Base-by-base conservation (phyloP, 64 coral and sea anemone genomes). In the Dendronephthya gigantea region DNA sequence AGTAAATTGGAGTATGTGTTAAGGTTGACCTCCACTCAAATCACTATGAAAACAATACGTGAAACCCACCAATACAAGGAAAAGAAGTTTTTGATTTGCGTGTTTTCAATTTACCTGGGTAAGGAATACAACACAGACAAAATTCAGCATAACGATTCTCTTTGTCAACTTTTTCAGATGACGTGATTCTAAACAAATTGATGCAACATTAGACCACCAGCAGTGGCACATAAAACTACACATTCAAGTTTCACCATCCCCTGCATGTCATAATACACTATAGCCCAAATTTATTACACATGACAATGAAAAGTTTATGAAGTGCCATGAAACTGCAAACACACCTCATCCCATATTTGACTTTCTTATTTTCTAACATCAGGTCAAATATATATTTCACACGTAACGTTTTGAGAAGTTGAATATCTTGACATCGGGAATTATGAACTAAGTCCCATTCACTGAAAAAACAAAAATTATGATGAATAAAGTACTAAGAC, bases 111-210 rank as follows among this genome's bases (percentile, higher is more conserved):
- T 2, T 43, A 94, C 92, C 92, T 85, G 95, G 95, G 55, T 93
- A 98, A 0, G 95, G 95, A 59, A 98, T 90, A 52, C 86, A 98
- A 48, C 95, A 98, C 6, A 98, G 68, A 79, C 65, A 88, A 51
- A 98, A 98, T 28, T 98, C 95, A 39, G 92, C 90, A 87, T 98
- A 98, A 11, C 95, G 90, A 59, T 98, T 86, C 15, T 85, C 90
- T 56, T 98, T 98, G 85, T 98, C 95, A 29, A 98, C 92, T 34
- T 98, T 98, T 82, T 98, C 95, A 23, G 95, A 98, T 52, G 95
- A 98, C 13, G 95, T 91, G 11, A 98, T 91, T 55, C 92, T 98
- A 58, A 82, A 92, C 86, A 6, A 62, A n/a, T 4, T 6, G 41
- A 45, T 11, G 4, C 11, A n/a, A n/a, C n/a, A n/a, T n/a, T n/a